Conservation (phyloP, 2,797 vertebrate species). For the Hozukius guyotensis region DNA sequence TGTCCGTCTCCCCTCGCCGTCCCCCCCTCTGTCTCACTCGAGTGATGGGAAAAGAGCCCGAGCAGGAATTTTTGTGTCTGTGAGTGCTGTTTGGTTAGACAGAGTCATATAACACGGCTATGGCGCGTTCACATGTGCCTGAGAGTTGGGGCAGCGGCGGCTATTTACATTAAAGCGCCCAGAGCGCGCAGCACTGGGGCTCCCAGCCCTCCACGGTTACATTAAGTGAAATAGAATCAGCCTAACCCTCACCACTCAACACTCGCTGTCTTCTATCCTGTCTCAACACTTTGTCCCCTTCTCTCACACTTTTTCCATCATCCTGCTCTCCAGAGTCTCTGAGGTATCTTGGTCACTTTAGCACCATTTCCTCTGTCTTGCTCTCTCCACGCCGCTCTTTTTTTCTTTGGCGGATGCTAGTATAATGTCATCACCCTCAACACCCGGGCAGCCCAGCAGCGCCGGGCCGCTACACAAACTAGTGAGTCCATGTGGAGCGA, state of each 20-base stretch:
- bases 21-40: slow-evolving; percentile 19
- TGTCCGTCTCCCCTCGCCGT: not conserved
- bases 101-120: slow-evolving; percentile 80
- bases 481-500: slow-evolving; percentile 7
- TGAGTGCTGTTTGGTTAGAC: slow-evolving; percentile 81
- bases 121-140: slow-evolving; percentile 73
- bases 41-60: slow-evolving; percentile 70
- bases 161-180: slow-evolving; percentile 81
- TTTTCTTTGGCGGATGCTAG: not conserved
- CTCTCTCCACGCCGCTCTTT: not conserved
- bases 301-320: slow-evolving; percentile 35
- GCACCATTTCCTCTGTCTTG: not conserved
- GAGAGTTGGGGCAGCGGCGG: slow-evolving; percentile 64
- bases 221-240: slow-evolving; percentile 81
- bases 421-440: slow-evolving; percentile 34
- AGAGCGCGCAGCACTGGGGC: slow-evolving; percentile 68
- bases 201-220: slow-evolving; percentile 74
- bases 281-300: slow-evolving; percentile 43
- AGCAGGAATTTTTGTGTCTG: slow-evolving; percentile 73
- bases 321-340: not conserved
- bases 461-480: not conserved
- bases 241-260: slow-evolving; percentile 58
- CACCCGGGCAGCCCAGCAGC: slow-evolving; percentile 13
- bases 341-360: slow-evolving; percentile 17
- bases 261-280: slow-evolving; percentile 39